Conservation (phyloP, 2,113 vertebrate genomes). For the Mola mola region DNA sequence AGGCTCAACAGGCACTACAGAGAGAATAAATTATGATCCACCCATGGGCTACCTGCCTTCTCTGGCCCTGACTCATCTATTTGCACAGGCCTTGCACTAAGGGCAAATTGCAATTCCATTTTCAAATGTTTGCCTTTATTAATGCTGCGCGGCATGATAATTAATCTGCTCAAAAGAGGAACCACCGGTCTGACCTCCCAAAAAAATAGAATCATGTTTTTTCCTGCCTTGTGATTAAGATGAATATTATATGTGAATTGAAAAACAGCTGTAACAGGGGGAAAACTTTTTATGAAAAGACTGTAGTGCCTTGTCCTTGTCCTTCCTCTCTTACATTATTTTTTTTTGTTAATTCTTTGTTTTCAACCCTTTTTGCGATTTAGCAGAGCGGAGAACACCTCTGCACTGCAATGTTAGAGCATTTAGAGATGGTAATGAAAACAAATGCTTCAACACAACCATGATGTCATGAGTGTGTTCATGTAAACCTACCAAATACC, state of each 20-base stretch:
- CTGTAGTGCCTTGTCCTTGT: slow-evolving; percentile 6
- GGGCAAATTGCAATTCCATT: slow-evolving; percentile 73
- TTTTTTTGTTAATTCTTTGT: slow-evolving; percentile 14
- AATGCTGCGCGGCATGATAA: slow-evolving; percentile 73
- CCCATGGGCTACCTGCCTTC: slow-evolving; percentile 60
- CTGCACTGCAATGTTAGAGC: too few relatives aligned
- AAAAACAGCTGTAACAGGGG: slow-evolving; percentile 46
- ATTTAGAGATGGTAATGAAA: too few relatives aligned
- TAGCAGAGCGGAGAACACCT: too few relatives aligned
- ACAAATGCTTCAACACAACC: too few relatives aligned
- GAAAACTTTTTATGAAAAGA: too few relatives aligned
- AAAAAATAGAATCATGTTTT: slow-evolving; percentile 76
- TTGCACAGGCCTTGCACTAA: slow-evolving; percentile 60
- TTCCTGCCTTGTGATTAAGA: slow-evolving; percentile 72
- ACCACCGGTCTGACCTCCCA: slow-evolving; percentile 81
- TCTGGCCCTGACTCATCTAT: slow-evolving; percentile 67
- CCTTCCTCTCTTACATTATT: slow-evolving; percentile 3
- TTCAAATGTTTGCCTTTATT: slow-evolving; percentile 83
- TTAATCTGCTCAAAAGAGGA: slow-evolving; percentile 80
- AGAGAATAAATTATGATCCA: slow-evolving; percentile 69
- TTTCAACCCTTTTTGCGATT: too few relatives aligned
- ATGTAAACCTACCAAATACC: too few relatives aligned
- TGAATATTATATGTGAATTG: slow-evolving; percentile 61
- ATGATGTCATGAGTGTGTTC: too few relatives aligned
- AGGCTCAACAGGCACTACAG: slow-evolving; percentile 63